Conservation (phyloP, 2,113 vertebrate genomes). For the Hyaena hyaena region DNA sequence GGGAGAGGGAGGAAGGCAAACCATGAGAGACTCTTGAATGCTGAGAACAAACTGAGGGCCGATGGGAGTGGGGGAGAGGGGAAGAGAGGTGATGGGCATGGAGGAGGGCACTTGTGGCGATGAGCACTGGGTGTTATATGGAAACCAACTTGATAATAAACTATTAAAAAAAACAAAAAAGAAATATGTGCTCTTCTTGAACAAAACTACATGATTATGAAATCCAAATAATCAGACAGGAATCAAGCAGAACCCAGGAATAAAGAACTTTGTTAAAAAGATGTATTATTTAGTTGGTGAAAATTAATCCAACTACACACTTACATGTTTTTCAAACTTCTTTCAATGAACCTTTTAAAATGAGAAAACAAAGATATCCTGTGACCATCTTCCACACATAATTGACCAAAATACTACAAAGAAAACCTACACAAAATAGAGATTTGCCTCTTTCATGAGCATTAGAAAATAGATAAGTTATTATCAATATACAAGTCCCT, state of each 20-base stretch:
- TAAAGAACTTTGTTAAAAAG: background rate
- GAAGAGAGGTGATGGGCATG: no score
- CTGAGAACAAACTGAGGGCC: no score
- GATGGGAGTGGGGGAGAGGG: no score
- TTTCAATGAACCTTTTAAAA: slow-evolving; percentile 4
- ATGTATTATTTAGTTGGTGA: slow-evolving; percentile 13
- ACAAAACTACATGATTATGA: background rate
- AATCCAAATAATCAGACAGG: slow-evolving; percentile 8
- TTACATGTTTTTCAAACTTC: slow-evolving; percentile 11
- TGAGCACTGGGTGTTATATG: no score
- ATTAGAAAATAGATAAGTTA: background rate
- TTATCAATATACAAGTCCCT: background rate
- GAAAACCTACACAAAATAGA: background rate
- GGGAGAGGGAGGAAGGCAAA: no score
- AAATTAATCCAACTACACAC: slow-evolving; percentile 39
- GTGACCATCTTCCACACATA: background rate
- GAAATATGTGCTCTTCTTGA: background rate
- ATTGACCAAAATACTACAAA: slow-evolving; percentile 30
- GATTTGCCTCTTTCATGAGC: background rate
- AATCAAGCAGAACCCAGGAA: slow-evolving; percentile 16
- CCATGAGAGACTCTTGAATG: no score
- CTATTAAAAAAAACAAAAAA: background rate
- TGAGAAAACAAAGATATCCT: slow-evolving; percentile 38
- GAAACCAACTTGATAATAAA: no score
- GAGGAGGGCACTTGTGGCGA: no score